A percentile compares a stretch with the other conserved stretches of the same genome.
Evolutionary conservation across 2,888 invertebrate species (phyloP).

Genomic region (Thera obeliscata): DNA sequence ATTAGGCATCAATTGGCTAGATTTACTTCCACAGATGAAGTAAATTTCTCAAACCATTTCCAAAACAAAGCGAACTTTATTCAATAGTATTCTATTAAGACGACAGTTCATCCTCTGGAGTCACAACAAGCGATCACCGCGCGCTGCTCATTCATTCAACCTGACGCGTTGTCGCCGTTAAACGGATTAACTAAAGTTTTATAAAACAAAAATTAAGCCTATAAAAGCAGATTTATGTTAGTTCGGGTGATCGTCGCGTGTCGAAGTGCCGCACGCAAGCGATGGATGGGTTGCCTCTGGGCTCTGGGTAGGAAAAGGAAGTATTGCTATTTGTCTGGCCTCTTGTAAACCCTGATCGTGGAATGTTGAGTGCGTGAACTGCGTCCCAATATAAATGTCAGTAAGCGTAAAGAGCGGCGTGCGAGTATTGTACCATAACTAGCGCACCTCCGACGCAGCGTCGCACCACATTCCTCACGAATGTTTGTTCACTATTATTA

Average conservation of each 20-base stretch:
- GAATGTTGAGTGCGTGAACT: too few species aligned
- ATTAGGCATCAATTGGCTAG: too few species aligned
- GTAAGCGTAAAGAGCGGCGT: too few species aligned
- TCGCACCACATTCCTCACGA: slow-evolving; percentile 12
- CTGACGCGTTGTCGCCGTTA: slow-evolving; percentile 3
- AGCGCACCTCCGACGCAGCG: slow-evolving; percentile 8
- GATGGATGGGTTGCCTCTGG: not conserved
- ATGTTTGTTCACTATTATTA: slow-evolving; percentile 17
- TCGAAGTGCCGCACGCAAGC: slow-evolving; percentile 21
- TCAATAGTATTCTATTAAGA: not conserved
- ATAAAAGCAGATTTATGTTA: slow-evolving; percentile 23
- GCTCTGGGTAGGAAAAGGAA: not conserved
- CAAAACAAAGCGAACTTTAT: not conserved
- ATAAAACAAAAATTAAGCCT: slow-evolving; percentile 14
- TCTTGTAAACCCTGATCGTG: too few species aligned
- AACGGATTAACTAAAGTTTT: slow-evolving; percentile 7
- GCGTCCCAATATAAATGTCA: too few species aligned
- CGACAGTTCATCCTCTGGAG: not conserved
- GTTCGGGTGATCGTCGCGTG: slow-evolving; percentile 21
- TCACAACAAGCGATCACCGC: slow-evolving; percentile 1
- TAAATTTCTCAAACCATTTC: not conserved
- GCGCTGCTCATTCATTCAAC: not conserved
- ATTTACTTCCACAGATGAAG: too few species aligned
- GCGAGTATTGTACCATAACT: not conserved
- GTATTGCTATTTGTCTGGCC: too few species aligned